phyloP scores from a whole-genome alignment of 2,888 invertebrate genomes.

The Rotaria macrura region DNA sequence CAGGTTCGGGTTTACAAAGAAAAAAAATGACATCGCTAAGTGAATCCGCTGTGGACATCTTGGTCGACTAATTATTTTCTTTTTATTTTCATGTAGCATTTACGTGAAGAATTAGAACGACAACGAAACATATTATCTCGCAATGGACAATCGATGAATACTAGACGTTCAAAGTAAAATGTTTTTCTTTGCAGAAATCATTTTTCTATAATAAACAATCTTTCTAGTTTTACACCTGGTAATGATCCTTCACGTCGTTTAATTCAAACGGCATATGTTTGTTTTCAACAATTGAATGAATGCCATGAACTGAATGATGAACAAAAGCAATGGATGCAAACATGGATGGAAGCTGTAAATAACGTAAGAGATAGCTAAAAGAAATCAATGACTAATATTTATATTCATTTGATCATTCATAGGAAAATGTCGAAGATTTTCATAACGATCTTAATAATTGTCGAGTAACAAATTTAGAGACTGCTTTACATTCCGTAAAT shows the following conservation, averaged over 20 bases:
- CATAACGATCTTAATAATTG: background rate
- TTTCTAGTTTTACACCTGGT: background rate
- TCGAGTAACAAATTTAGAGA: background rate
- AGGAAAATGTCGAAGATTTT: background rate
- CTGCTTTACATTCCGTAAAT: background rate
- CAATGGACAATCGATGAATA: background rate
- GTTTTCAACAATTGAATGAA: slow-evolving; percentile 8
- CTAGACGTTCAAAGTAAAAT: background rate
- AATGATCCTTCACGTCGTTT: background rate
- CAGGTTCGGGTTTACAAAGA: too few species aligned
- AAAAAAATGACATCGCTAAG: too few species aligned
- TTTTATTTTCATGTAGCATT: slow-evolving; percentile 36
- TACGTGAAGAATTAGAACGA: slow-evolving; percentile 40
- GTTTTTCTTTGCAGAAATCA: background rate
- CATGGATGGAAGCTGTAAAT: background rate
- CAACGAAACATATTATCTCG: slow-evolving; percentile 40
- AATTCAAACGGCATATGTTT: slow-evolving; percentile 10
- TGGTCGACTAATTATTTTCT: too few species aligned
- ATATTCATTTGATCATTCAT: background rate
- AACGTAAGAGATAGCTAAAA: background rate
- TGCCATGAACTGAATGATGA: background rate
- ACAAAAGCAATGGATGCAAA: slow-evolving; percentile 12
- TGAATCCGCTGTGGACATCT: too few species aligned
- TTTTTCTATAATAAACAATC: background rate
- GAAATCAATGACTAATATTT: background rate